Conservation (phyloP, 2,888 invertebrate genomes). For the Onthophagus sagittarius region DNA sequence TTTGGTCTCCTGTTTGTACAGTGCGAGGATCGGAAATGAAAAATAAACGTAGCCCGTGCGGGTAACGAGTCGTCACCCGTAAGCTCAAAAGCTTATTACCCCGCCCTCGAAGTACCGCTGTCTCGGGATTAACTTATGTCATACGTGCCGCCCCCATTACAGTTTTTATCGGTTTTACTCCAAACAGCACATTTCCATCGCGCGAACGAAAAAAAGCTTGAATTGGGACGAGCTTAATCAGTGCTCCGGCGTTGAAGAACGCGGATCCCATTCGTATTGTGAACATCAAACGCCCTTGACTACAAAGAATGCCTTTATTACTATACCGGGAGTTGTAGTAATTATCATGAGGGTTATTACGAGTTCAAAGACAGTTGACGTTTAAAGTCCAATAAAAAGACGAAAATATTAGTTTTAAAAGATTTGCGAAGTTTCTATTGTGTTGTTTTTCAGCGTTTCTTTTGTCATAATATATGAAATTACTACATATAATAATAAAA, state of each 20-base stretch:
- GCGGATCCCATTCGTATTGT: neutral
- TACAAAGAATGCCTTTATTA: neutral
- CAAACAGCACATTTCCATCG: neutral
- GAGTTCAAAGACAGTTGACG: neutral
- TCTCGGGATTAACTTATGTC: neutral
- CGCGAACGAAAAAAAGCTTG: neutral
- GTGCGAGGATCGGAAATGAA: neutral
- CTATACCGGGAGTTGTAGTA: neutral
- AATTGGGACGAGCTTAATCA: neutral
- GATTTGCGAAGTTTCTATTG: too few relatives aligned
- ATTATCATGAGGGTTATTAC: neutral
- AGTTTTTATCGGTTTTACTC: neutral
- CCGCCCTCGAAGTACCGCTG: neutral
- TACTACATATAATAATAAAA: too few relatives aligned
- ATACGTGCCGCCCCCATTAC: neutral
- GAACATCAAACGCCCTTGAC: neutral
- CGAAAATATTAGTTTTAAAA: too few relatives aligned
- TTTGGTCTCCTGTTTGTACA: neutral
- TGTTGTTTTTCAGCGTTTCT: too few relatives aligned
- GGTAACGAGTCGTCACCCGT: neutral
- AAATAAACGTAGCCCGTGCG: neutral
- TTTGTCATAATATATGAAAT: too few relatives aligned
- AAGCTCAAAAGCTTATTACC: neutral
- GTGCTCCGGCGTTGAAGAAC: neutral
- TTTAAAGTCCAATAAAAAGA: neutral